Conservation (phyloP, 2,797 vertebrate genomes). For the Chrosomus eos region DNA sequence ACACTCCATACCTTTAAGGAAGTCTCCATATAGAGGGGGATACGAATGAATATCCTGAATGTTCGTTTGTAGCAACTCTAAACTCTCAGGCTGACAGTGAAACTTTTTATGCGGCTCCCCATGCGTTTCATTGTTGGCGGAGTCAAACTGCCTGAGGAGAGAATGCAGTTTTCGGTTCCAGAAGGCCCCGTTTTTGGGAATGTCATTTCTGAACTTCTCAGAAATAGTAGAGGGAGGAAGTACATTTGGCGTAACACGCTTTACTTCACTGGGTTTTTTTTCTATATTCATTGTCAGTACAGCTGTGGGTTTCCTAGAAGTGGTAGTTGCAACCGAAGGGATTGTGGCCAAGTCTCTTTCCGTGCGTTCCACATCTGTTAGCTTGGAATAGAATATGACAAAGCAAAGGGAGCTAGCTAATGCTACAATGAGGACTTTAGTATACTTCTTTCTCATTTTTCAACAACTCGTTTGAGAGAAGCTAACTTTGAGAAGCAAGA, state of each 20-base stretch:
- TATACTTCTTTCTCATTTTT: constrained; percentile 55
- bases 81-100: constrained; percentile 58
- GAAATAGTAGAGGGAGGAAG: constrained; percentile 57
- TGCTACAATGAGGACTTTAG: constrained; percentile 46
- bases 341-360: neutral
- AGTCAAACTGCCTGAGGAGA: constrained; percentile 62
- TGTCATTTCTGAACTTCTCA: constrained; percentile 50
- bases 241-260: rapidly evolving
- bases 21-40: constrained; percentile 72
- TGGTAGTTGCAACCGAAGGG: neutral
- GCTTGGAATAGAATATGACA: constrained; percentile 62
- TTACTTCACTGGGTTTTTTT: neutral
- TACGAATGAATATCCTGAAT: constrained; percentile 77
- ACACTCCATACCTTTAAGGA: constrained; percentile 79
- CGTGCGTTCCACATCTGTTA: constrained; percentile 16
- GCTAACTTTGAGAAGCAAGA: neutral
- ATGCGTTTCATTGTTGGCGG: neutral
- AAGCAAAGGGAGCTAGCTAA: constrained; percentile 57
- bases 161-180: constrained; percentile 83
- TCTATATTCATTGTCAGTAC: neutral
- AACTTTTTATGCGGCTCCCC: neutral
- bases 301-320: rapidly evolving
- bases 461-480: neutral
- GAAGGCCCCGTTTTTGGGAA: constrained; percentile 73
- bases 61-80: constrained; percentile 67